Base-by-base conservation (phyloP, 92 coral and sea anemone species). In the Siderastrea radians region DNA sequence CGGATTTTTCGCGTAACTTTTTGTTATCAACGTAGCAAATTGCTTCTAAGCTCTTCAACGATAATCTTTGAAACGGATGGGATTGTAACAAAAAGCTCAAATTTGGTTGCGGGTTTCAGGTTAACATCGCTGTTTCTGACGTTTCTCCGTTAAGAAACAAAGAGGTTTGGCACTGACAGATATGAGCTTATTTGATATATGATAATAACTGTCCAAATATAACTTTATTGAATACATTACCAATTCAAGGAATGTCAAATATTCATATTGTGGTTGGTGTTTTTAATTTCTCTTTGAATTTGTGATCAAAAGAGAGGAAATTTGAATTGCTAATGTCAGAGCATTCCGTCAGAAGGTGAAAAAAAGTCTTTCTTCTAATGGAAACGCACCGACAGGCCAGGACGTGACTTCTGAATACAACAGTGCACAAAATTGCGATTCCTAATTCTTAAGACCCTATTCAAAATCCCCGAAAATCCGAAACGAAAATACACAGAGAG, bases 391-490 rank as follows among this genome's bases (percentile, higher is more conserved):
- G 63, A 70, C 78, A 10, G 11, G 77, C 57, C 68, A 57, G 7
- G 86, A 82, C 86, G 86, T 70, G 86, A 80, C 84, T 67, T 69
- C n/a, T 2, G 54, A 54, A 50, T 38, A 4, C 59, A 74, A 53
- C 59, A 69, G 11, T 46, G 12, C 3, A 6, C 14, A 3, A 45
- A 78, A 76, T 2, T 46, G 62, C 60, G n/a, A 55, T 82, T 46
- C 46, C 44, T 13, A 57, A 71, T 5, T 16, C 58, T 49, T 75
- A 3, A 73, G 3, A 64, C 19, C 83, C 60, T 17, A 47, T 60
- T 79, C 44, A 14, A 79, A 48, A 70, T 47, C 58, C 76, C 2
- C 9, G 46, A 57, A 9, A 82, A 69, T 82, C 86, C 65, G 48
- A 58, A 82, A 82, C 54, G 51, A 82, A 55, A 82, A 82, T 59